Evolutionary conservation across 2,888 invertebrate genomes (phyloP).

Genomic region (Chymomyza caudatula): DNA sequence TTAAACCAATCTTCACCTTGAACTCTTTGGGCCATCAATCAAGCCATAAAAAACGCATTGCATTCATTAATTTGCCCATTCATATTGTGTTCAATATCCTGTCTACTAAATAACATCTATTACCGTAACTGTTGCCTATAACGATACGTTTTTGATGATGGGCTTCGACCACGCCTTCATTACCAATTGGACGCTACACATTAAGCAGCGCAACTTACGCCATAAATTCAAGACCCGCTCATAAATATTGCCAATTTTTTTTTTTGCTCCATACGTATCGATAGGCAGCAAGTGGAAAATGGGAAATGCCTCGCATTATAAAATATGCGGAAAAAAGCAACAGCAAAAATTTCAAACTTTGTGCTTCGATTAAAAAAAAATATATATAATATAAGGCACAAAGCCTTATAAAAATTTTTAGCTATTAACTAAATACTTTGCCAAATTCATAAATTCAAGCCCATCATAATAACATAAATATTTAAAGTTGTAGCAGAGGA

Average conservation of each 20-base stretch:
- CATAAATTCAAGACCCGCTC: slow-evolving; percentile 54
- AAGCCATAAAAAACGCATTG: not conserved
- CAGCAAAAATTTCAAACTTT: slow-evolving; percentile 32
- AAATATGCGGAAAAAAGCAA: slow-evolving; percentile 51
- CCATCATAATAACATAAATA: slow-evolving; percentile 61
- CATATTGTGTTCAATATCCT: not conserved
- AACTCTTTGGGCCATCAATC: not conserved
- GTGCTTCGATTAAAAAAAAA: slow-evolving; percentile 13
- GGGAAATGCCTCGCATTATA: slow-evolving; percentile 14
- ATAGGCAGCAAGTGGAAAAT: slow-evolving; percentile 29
- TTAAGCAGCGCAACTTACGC: slow-evolving; percentile 53
- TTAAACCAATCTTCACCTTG: not conserved
- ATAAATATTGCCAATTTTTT: slow-evolving; percentile 48
- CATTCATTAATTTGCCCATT: not conserved
- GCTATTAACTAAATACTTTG: slow-evolving; percentile 71
- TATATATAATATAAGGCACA: no score
- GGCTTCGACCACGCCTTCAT: not conserved
- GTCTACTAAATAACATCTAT: not conserved
- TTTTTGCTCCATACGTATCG: slow-evolving; percentile 24
- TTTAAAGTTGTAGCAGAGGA: slow-evolving; percentile 46
- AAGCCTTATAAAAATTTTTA: slow-evolving; percentile 28
- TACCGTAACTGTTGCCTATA: not conserved
- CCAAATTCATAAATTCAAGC: slow-evolving; percentile 68
- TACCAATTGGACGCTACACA: slow-evolving; percentile 30
- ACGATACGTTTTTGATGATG: not conserved